These are phyloP conservation scores for Nannoperca obscura DNA, from an alignment of 2,797 vertebrate genomes.

Conservation along the genomic window DNA sequence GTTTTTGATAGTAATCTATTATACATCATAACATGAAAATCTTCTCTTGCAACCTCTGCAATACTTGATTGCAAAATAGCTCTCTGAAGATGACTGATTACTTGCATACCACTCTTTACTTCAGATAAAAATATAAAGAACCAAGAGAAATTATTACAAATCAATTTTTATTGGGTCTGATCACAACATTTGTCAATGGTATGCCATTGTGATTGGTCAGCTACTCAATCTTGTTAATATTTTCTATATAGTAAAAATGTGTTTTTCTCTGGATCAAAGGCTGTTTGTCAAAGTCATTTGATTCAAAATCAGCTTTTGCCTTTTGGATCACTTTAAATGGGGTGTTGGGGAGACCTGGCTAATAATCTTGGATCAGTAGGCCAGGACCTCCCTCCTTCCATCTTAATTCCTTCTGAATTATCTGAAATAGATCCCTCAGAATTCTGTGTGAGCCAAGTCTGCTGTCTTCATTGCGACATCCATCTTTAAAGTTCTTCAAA, in stretches of 20 bases:
- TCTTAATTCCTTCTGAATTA: conserved; percentile 73
- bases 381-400: conserved; percentile 68
- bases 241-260: background rate
- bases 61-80: conserved; percentile 22
- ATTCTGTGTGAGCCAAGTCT: conserved; percentile 76
- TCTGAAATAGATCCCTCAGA: conserved; percentile 71
- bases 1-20: conserved; percentile 43
- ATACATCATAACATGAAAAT: conserved; percentile 41
- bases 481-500: conserved; percentile 84
- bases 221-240: background rate
- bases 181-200: background rate
- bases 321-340: conserved; percentile 35
- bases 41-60: conserved; percentile 26
- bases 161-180: background rate
- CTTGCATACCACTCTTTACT: background rate
- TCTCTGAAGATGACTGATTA: conserved; percentile 1
- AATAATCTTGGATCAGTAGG: conserved; percentile 54
- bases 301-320: conserved; percentile 23
- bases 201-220: background rate
- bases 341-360: conserved; percentile 39
- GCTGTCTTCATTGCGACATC: conserved; percentile 80
- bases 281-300: conserved; percentile 20
- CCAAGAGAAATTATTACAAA: conserved; percentile 8
- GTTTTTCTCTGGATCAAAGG: conserved; percentile 1
- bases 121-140: conserved; percentile 1